Evolutionary conservation across 1,140 invertebrate species (phyloP), one percentile per base, ranked within the genome.

Genomic region (Bradysia coprophila): DNA sequence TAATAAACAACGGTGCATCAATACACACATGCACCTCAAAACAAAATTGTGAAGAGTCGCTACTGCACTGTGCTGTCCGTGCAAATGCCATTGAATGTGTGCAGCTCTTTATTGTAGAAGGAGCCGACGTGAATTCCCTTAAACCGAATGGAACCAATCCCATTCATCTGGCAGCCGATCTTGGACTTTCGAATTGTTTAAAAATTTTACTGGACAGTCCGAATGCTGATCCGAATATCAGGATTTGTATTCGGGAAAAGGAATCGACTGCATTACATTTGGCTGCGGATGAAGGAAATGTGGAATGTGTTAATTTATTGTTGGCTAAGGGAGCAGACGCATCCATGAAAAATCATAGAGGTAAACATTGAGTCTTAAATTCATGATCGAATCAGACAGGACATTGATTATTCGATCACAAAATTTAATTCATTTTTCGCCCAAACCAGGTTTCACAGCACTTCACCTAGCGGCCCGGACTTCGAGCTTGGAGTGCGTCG

Each of bases 381-480:
- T n/a, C n/a, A n/a, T n/a, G n/a, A n/a, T n/a, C n/a, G n/a, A n/a
- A n/a, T n/a, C n/a, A n/a, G n/a, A n/a, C n/a, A n/a, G n/a, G n/a
- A n/a, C n/a, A n/a, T n/a, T n/a, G n/a, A n/a, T n/a, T n/a, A n/a
- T n/a, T n/a, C n/a, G n/a, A n/a, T n/a, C n/a, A n/a, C n/a, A n/a
- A n/a, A n/a, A n/a, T n/a, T n/a, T n/a, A n/a, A n/a, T n/a, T n/a
- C n/a, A n/a, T n/a, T n/a, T n/a, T n/a, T n/a, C n/a, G n/a, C n/a
- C n/a, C n/a, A n/a, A n/a, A n/a, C n/a, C n/a, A n/a, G 77, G 76
- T 0, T 83, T 86, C 45, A 85, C 81, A 0, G 72, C 84, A 0
- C 55, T 88, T 13, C 83, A 88, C 57, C 56, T 86, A 37, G 81
- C 81, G 0, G 75, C 82, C 1, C 66, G 76, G 19, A 75, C 78